These are phyloP conservation scores for Theristus sp. DNA, from an alignment of 2,888 invertebrate genomes.

Conservation along the genomic window DNA sequence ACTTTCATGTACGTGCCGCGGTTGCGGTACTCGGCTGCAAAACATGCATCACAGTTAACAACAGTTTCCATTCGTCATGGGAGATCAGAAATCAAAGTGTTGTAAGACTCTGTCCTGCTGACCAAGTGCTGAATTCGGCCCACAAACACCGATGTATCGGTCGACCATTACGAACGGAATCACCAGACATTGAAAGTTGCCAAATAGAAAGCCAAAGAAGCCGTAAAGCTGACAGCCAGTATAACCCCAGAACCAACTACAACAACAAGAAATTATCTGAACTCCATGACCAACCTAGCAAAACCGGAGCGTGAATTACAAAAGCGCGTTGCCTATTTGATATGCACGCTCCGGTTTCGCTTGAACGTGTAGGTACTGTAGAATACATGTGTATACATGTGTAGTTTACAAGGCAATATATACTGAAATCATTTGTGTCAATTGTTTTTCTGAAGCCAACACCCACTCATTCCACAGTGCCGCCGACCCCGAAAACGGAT, in stretches of 20 bases:
- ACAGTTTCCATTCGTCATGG: no score
- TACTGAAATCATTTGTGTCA: no score
- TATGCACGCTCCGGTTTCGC: no score
- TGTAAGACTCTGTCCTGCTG: no score
- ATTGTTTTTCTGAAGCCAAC: neutral
- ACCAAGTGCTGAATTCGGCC: no score
- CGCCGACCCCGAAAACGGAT: slow-evolving; percentile 7
- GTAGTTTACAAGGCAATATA: no score
- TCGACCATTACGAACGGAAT: slow-evolving; percentile 18
- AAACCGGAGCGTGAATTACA: neutral
- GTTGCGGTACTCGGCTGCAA: slow-evolving; percentile 1
- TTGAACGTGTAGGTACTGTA: no score
- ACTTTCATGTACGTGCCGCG: slow-evolving; percentile 2
- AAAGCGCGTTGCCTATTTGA: neutral
- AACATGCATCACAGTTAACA: no score
- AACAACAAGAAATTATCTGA: slow-evolving; percentile 6
- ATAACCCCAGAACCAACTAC: slow-evolving; percentile 27
- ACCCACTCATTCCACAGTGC: slow-evolving; percentile 6
- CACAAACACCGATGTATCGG: no score
- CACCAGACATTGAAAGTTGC: slow-evolving; percentile 19
- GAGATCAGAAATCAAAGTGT: no score
- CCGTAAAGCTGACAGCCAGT: slow-evolving; percentile 24
- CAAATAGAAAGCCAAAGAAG: slow-evolving; percentile 23
- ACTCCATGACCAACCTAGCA: no score
- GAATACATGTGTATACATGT: no score